These are phyloP conservation scores for Cryptotis parvus DNA, from an alignment of 2,113 vertebrate species.

Conservation along the genomic window DNA sequence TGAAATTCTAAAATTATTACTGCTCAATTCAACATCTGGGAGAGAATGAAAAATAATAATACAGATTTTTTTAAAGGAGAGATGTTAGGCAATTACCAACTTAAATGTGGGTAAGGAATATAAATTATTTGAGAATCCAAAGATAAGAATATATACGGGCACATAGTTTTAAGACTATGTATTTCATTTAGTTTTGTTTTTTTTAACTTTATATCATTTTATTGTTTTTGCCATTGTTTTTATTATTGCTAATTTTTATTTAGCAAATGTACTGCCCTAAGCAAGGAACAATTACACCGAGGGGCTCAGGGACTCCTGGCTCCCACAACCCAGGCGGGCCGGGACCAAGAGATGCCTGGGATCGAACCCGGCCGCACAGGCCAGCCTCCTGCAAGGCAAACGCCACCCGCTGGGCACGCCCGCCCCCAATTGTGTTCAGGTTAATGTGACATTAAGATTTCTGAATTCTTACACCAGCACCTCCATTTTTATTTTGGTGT, in stretches of 20 bases:
- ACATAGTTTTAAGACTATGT: slow-evolving; percentile 9
- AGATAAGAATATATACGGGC: slow-evolving; percentile 70
- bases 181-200: slow-evolving; percentile 58
- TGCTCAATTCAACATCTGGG: slow-evolving; percentile 77
- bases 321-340: no score
- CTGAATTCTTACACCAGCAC: no score
- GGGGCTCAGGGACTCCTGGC: no score
- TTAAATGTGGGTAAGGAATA: slow-evolving; percentile 65
- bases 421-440: slow-evolving; percentile 61
- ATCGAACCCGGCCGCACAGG: no score
- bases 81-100: slow-evolving; percentile 72
- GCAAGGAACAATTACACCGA: background rate
- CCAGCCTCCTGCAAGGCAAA: no score
- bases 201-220: no score
- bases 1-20: slow-evolving; percentile 60
- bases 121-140: slow-evolving; percentile 67
- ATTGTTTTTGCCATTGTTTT: background rate
- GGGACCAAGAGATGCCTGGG: no score
- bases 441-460: background rate
- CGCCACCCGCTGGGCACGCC: no score
- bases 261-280: slow-evolving; percentile 50
- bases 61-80: slow-evolving; percentile 74
- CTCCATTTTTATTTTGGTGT: background rate
- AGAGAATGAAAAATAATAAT: slow-evolving; percentile 74
- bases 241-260: slow-evolving; percentile 37